Percentiles rank a stretch among this genome's conserved stretches.
Evolutionary conservation across 2,888 invertebrate genomes (phyloP).

Genomic region (Colletes collaris): DNA sequence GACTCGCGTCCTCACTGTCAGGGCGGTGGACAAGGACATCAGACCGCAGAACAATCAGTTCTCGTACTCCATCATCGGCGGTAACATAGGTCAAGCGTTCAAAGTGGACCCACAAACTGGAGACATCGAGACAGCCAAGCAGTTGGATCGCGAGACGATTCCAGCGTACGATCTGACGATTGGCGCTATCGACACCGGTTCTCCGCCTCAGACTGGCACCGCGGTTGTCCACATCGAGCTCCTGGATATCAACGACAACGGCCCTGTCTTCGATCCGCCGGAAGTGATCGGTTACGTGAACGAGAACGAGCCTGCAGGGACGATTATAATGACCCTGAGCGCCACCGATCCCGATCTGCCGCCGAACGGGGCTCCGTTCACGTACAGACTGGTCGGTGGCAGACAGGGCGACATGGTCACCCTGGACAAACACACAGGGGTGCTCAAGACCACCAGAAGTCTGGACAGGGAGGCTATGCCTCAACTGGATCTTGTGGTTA

Average conservation of each 20-base stretch:
- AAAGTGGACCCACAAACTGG: conserved; percentile 95
- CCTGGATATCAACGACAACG: conserved; percentile 96
- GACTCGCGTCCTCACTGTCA: conserved; percentile 89
- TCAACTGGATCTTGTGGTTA: conserved; percentile 87
- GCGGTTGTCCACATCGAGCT: conserved; percentile 91
- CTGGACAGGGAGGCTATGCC: conserved; percentile 93
- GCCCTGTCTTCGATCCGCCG: conserved; percentile 90
- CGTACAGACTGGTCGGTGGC: conserved; percentile 91
- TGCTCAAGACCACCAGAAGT: conserved; percentile 90
- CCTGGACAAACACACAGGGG: conserved; percentile 91
- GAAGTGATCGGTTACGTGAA: conserved; percentile 90
- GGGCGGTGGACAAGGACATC: conserved; percentile 96
- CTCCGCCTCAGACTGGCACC: conserved; percentile 96
- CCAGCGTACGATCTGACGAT: conserved; percentile 90
- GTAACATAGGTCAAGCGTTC: conserved; percentile 92
- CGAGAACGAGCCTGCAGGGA: conserved; percentile 94
- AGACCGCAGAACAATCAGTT: conserved; percentile 96
- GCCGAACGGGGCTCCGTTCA: conserved; percentile 95
- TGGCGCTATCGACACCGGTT: conserved; percentile 94
- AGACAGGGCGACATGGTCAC: conserved; percentile 90
- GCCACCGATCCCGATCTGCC: conserved; percentile 95
- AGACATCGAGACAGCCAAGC: conserved; percentile 90
- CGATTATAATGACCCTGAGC: conserved; percentile 92
- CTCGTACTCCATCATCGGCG: conserved; percentile 93
- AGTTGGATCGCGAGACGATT: conserved; percentile 92